Conservation (phyloP, 2,797 vertebrate genomes). For the Petrocephalus sullivani region DNA sequence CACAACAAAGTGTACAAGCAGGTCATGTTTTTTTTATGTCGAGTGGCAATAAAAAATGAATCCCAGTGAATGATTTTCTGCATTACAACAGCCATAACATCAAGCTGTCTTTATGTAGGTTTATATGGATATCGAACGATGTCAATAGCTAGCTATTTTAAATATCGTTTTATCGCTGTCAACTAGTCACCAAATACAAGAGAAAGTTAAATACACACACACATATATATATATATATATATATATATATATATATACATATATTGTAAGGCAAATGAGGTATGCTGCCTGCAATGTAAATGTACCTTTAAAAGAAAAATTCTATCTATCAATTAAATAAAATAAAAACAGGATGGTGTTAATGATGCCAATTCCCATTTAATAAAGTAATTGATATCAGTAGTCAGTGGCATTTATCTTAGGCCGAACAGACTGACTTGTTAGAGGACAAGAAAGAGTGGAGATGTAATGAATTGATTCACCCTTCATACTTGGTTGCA, state of each 20-base stretch:
- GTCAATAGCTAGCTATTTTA: not conserved
- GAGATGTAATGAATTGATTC: constrained; percentile 66
- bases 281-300: not conserved
- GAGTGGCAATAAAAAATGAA: not conserved
- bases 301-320: not conserved
- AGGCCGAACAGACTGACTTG: not conserved
- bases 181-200: not conserved
- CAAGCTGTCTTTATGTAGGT: not conserved
- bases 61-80: not conserved
- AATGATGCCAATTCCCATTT: not conserved
- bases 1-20: not conserved
- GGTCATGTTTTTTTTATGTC: not conserved
- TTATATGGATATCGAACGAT: not conserved
- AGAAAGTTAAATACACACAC: not conserved
- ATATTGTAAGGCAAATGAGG: not conserved
- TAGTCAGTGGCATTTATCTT: constrained; percentile 12
- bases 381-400: constrained; percentile 4
- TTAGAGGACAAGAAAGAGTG: constrained; percentile 15
- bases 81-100: not conserved
- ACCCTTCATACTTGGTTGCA: constrained; percentile 71
- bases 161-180: not conserved
- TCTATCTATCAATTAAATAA: not conserved
- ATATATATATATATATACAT: not conserved
- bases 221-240: no score
- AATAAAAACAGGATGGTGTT: not conserved